Evolutionary conservation across 2,113 vertebrate species (phyloP).

Genomic region (Arvicanthis niloticus): DNA sequence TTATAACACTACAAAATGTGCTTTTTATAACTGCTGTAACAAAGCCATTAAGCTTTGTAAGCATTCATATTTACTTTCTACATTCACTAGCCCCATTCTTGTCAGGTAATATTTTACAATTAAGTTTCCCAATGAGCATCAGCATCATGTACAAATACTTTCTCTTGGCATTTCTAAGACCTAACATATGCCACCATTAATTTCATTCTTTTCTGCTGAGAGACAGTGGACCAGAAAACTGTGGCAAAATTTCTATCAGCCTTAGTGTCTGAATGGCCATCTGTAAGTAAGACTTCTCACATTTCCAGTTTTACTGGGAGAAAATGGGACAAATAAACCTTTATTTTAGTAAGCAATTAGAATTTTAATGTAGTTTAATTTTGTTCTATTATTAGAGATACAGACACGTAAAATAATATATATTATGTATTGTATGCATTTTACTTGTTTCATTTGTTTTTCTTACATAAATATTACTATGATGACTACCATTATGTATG

Average conservation of each 20-base stretch:
- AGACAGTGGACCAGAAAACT: background rate
- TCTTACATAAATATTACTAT: background rate
- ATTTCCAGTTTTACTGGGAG: background rate
- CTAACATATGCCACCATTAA: background rate
- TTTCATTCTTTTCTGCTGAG: conserved; percentile 37
- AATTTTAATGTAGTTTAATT: background rate
- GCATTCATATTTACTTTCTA: background rate
- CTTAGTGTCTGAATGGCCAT: background rate
- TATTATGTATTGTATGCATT: background rate
- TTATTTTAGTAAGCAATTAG: conserved; percentile 22
- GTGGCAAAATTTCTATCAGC: background rate
- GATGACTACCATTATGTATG: background rate
- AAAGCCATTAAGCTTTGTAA: background rate
- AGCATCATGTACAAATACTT: background rate
- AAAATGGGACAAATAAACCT: background rate
- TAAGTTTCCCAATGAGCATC: conserved; percentile 4
- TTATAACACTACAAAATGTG: background rate
- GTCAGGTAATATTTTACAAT: background rate
- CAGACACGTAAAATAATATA: background rate
- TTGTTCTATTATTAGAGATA: background rate
- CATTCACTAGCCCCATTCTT: background rate
- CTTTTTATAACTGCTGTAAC: background rate
- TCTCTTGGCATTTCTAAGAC: background rate
- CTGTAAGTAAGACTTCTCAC: background rate
- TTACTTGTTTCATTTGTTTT: background rate